These are phyloP conservation scores for Acrocyrtus sp. DNA, from an alignment of 2,888 invertebrate species.

Conservation along the genomic window DNA sequence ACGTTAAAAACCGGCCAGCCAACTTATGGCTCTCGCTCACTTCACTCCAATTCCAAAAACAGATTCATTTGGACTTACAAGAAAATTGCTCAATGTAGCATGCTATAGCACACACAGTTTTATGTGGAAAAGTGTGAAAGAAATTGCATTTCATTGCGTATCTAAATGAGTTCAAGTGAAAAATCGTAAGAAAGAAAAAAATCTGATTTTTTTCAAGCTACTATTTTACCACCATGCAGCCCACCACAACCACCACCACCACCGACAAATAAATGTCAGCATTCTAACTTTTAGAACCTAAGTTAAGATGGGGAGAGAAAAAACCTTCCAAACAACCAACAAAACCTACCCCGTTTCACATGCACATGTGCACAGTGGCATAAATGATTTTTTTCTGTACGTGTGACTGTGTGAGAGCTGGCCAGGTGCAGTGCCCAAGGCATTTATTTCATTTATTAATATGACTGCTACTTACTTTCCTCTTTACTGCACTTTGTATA, in stretches of 20 bases:
- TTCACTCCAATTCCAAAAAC: slow-evolving; percentile 18
- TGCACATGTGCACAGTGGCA: no score
- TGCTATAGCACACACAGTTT: slow-evolving; percentile 7
- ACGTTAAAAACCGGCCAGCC: slow-evolving; percentile 40
- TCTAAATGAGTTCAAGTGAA: slow-evolving; percentile 43
- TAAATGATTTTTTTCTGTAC: no score
- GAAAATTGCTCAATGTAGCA: slow-evolving; percentile 48
- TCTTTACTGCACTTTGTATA: no score
- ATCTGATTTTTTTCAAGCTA: slow-evolving; percentile 29
- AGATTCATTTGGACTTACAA: slow-evolving; percentile 27
- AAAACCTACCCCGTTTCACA: no score
- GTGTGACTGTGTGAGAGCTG: slow-evolving; percentile 46
- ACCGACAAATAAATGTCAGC: slow-evolving; percentile 46
- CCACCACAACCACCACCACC: no score
- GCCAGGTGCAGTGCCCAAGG: slow-evolving; percentile 62
- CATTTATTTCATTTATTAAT: slow-evolving; percentile 46
- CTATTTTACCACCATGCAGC: slow-evolving; percentile 47
- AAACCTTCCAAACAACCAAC: no score
- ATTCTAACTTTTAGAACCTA: no score
- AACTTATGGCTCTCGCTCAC: no score
- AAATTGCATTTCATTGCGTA: slow-evolving; percentile 34
- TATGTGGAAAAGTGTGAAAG: neutral
- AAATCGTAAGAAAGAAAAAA: slow-evolving; percentile 23
- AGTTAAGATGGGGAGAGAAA: no score
- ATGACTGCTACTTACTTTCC: slow-evolving; percentile 22